Evolutionary conservation across 2,888 invertebrate species (phyloP).

Genomic region (Oscheius sp.): DNA sequence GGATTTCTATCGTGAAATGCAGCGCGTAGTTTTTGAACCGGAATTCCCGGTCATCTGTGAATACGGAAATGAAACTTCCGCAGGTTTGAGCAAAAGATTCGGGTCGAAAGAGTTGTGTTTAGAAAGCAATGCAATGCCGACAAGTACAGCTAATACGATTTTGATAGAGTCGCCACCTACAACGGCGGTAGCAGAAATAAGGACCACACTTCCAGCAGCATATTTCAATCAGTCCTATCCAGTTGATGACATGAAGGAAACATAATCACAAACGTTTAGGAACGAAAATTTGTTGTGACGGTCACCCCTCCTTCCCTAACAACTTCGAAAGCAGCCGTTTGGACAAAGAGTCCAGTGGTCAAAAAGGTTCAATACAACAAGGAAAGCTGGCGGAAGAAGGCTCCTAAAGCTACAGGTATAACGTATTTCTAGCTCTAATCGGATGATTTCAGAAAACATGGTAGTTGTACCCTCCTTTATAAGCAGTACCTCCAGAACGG

Average conservation of each 20-base stretch:
- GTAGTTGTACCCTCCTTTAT: background rate
- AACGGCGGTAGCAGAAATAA: conserved; percentile 1
- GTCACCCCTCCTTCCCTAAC: background rate
- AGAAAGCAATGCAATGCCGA: background rate
- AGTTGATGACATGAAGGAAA: background rate
- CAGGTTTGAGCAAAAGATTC: background rate
- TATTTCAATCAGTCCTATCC: conserved; percentile 19
- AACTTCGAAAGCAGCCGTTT: conserved; percentile 1
- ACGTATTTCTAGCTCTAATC: background rate
- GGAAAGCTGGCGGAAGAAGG: conserved; percentile 48
- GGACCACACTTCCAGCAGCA: background rate
- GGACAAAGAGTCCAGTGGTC: conserved; percentile 29
- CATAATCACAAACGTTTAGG: background rate
- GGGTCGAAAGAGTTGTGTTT: background rate
- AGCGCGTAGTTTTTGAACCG: conserved; percentile 67
- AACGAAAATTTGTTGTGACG: conserved; percentile 9
- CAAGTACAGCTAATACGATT: conserved; percentile 13
- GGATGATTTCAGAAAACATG: conserved; percentile 21
- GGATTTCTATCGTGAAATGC: conserved; percentile 65
- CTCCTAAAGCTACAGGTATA: conserved; percentile 20
- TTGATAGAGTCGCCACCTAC: conserved; percentile 12
- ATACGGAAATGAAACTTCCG: conserved; percentile 37
- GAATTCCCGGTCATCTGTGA: conserved; percentile 69
- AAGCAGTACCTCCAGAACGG: background rate
- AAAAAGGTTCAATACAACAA: conserved; percentile 46